Conservation (phyloP, 1,140 invertebrate species). For the Drosophila ficusphila region DNA sequence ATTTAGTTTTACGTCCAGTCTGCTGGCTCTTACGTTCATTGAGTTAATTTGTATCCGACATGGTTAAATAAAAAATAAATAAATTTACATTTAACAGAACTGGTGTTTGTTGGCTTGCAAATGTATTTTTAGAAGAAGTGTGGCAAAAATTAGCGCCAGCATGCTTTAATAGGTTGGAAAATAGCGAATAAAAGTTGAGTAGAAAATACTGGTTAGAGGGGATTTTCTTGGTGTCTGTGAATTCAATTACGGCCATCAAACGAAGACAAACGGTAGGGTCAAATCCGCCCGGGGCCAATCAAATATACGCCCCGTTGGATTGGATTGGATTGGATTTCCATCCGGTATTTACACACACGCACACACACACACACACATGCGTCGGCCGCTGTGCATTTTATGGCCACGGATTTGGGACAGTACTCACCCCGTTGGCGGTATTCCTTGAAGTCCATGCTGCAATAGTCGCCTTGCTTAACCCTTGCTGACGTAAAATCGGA, state of each 20-base stretch:
- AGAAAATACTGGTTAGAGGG: not conserved
- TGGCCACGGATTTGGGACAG: constrained; percentile 17
- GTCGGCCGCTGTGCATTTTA: constrained; percentile 61
- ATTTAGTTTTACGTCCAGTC: no score
- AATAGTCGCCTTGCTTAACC: constrained; percentile 15
- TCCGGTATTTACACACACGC: constrained; percentile 15
- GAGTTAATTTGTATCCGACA: no score
- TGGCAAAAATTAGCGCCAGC: not conserved
- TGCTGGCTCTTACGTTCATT: no score
- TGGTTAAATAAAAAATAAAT: no score
- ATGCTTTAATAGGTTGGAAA: not conserved
- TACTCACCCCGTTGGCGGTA: constrained; percentile 78
- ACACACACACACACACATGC: no score
- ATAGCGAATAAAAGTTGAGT: not conserved
- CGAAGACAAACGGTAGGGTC: constrained; percentile 37
- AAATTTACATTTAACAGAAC: no score
- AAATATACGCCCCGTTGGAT: constrained; percentile 36
- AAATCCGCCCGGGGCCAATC: constrained; percentile 42
- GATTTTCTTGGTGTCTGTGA: not conserved
- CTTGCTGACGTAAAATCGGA: constrained; percentile 36
- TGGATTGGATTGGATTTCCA: constrained; percentile 35
- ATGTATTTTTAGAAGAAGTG: no score
- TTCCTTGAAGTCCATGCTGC: constrained; percentile 77
- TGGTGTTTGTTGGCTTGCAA: no score
- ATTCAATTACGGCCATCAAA: constrained; percentile 33